phyloP scores from a whole-genome alignment of 2,888 invertebrate genomes.

The Hirtodrosophila cameraria region DNA sequence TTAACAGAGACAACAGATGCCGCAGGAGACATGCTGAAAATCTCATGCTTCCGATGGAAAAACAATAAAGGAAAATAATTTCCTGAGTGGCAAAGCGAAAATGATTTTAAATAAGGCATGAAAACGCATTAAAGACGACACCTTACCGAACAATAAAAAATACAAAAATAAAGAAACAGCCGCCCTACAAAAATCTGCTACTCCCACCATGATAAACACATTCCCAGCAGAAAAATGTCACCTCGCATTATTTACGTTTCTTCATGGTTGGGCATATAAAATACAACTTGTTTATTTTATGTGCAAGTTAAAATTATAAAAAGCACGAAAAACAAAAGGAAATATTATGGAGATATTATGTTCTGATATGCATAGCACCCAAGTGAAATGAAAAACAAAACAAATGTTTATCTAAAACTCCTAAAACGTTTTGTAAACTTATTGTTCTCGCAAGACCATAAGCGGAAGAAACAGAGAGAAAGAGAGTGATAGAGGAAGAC shows the following conservation, averaged over 20 bases:
- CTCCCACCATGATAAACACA: background rate
- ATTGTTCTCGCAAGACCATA: too few species aligned
- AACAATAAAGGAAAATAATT: conserved; percentile 67
- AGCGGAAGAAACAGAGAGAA: too few species aligned
- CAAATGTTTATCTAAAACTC: too few species aligned
- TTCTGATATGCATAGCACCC: background rate
- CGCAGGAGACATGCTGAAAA: conserved; percentile 21
- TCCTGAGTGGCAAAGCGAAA: conserved; percentile 62
- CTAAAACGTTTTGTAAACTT: too few species aligned
- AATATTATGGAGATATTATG: background rate
- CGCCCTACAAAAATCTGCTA: too few species aligned
- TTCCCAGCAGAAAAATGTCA: conserved; percentile 34
- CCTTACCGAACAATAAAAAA: conserved; percentile 35
- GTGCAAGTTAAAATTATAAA: conserved; percentile 29
- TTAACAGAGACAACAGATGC: conserved; percentile 61
- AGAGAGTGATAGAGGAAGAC: too few species aligned
- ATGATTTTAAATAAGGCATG: conserved; percentile 77
- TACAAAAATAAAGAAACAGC: background rate
- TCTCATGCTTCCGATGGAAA: conserved; percentile 34
- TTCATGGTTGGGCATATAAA: conserved; percentile 32
- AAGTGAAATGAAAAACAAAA: background rate
- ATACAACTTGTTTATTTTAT: conserved; percentile 58
- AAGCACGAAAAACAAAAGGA: conserved; percentile 10
- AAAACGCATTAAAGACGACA: conserved; percentile 69
- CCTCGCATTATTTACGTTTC: conserved; percentile 59